Evolutionary conservation across 2,113 vertebrate genomes (phyloP), one percentile per base, ranked within the genome.

Genomic region (Notarius quadriscutis): DNA sequence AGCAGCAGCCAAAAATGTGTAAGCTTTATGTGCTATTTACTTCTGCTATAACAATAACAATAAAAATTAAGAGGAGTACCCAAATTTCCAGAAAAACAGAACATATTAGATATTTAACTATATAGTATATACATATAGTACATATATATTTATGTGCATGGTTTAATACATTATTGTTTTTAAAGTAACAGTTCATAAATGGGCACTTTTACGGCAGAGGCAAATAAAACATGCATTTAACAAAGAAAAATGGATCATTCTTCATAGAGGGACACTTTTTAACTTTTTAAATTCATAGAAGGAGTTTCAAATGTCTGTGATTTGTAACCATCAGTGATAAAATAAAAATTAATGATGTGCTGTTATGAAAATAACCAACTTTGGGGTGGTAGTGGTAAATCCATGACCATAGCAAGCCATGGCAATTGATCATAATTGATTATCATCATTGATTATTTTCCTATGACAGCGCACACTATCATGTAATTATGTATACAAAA

Each of bases 21-120:
- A 67, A 12, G 25, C n/a, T 27, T 27, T 69, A 17, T 34, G 12
- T 30, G 85, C 51, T 84, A n/a, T 78, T 87, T 80, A 74, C 27
- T 34, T 69, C n/a, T 30, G 15, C 34, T 17, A 71, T 8, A 41
- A 17, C 30, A 74, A 72, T 72, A 72, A 74, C 10, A 1, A 18
- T 20, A 74, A 72, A 48, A 41, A 74, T 48, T 30, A 69, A 15
- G 25, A 30, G 15, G 17, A 71, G 69, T 22, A 41, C 27, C 15
- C 15, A 71, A 18, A 71, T 18, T 17, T 41, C 6, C 6, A 8
- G 15, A 71, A 71, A 34, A 71, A 41, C 12, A 30, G 15, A 71
- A 71, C 15, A 71, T 18, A 34, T 41, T 41, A 71, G 15, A 34
- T 41, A 34, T 18, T 15, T 71, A 41, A 10, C 4, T 67, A 67